These are phyloP conservation scores for Pocillopora grandis DNA, from an alignment of 92 coral and sea anemone species.

Conservation along the genomic window DNA sequence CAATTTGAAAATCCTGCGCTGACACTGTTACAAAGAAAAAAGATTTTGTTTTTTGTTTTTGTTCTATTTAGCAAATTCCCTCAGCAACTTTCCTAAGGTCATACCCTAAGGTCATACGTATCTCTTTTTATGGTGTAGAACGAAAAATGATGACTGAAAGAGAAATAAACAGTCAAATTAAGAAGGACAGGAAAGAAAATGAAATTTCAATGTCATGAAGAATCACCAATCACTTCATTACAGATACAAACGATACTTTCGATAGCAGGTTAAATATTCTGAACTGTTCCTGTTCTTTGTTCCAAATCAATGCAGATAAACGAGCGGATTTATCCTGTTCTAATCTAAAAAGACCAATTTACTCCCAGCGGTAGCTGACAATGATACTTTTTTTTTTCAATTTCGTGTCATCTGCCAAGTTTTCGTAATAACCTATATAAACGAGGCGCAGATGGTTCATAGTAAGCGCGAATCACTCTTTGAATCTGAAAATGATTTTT, in stretches of 20 bases:
- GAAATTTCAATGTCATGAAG: neutral
- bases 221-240: neutral
- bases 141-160: too few species aligned
- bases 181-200: neutral
- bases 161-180: too few species aligned
- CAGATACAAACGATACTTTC: neutral
- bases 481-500: neutral
- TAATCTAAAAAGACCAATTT: slow-evolving; percentile 4
- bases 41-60: too few species aligned
- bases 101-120: too few species aligned
- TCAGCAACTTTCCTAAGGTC: too few species aligned
- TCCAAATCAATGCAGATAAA: neutral
- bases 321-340: neutral
- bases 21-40: too few species aligned
- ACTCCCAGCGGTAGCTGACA: neutral
- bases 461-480: neutral
- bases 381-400: neutral
- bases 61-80: too few species aligned
- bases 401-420: slow-evolving; percentile 8
- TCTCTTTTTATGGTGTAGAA: too few species aligned
- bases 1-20: too few species aligned
- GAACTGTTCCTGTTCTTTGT: neutral
- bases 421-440: slow-evolving; percentile 12
- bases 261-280: neutral
- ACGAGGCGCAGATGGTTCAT: slow-evolving; percentile 6